Percentiles rank a stretch among this genome's conserved stretches.
Conservation (phyloP, 2,113 vertebrate species). For the Hymenochirus boettgeri region DNA sequence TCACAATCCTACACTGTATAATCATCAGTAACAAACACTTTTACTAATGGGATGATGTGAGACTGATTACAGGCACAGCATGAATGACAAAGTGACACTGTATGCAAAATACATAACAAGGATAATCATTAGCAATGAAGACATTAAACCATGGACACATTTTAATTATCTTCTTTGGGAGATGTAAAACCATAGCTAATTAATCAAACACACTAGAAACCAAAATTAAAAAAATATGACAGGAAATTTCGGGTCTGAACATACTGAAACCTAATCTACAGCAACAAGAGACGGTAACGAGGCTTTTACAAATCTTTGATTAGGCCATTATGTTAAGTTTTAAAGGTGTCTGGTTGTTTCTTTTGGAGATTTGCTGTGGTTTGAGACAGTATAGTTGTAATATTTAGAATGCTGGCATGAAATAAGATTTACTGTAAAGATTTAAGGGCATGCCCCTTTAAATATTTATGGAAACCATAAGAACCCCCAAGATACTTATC, state of each 20-base stretch:
- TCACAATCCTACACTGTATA: not conserved
- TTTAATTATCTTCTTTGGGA: slow-evolving; percentile 41
- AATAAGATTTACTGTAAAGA: too few relatives aligned
- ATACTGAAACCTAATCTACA: not conserved
- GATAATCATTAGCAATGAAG: slow-evolving; percentile 26
- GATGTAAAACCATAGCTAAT: slow-evolving; percentile 31
- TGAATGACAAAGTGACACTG: slow-evolving; percentile 27
- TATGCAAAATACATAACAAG: slow-evolving; percentile 23
- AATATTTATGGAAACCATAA: too few relatives aligned
- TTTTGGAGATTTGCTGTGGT: too few relatives aligned
- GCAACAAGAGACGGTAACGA: not conserved
- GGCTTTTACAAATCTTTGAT: too few relatives aligned
- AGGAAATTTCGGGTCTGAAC: not conserved
- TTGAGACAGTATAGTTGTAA: too few relatives aligned
- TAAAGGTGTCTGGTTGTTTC: too few relatives aligned
- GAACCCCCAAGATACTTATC: too few relatives aligned
- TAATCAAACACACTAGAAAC: slow-evolving; percentile 22
- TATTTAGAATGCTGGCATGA: too few relatives aligned
- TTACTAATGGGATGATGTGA: slow-evolving; percentile 16
- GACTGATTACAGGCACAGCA: slow-evolving; percentile 19
- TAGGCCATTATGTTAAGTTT: too few relatives aligned
- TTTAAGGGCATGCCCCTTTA: too few relatives aligned
- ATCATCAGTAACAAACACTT: slow-evolving; percentile 6
- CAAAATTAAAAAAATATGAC: slow-evolving; percentile 5
- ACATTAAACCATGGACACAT: slow-evolving; percentile 24